Evolutionary conservation across 2,113 vertebrate genomes (phyloP), one percentile per base, ranked within the genome.

Genomic region (Vireo altiloquus): DNA sequence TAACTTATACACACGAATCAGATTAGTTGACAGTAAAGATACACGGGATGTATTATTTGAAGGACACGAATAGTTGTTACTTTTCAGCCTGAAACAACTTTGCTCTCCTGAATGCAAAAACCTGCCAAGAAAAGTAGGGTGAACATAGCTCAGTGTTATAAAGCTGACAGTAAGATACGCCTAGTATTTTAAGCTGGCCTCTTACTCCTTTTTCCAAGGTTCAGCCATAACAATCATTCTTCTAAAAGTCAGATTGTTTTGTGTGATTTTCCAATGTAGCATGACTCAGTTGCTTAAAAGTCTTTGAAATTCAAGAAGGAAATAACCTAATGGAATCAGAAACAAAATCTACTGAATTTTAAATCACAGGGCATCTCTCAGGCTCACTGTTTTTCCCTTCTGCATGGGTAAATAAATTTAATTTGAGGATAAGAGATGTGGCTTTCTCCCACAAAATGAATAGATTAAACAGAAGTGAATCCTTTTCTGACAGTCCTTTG

Each of bases 51-150:
- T 61, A 46, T 88, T 95, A 70, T 65, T 74, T 82, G 68, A 89
- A 96, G 90, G 88, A 93, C 94, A 70, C 71, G 83, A 96, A 72
- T 89, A 95, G 89, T 87, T 96, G 75, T 86, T 78, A 92, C 92
- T 96, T 75, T 66, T 94, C 87, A 94, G 78, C 68, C 93, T 84
- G 90, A 93, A 95, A 94, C 82, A 95, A 72, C 81, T 95, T 95
- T 91, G 53, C 86, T 95, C 61, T 96, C 80, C 93, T 95, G 93
- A 96, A 94, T 78, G 50, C 85, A 82, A 95, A 96, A 95, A 71
- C 23, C 23, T 91, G 76, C 90, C 92, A 91, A 93, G 47, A 93
- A 95, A 96, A 96, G 31, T 44, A 83, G 71, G 64, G 71, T 64
- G 79, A 94, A 88, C 5, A 1, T 79, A 95, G 65, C 63, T 74